phyloP scores from a whole-genome alignment of 2,113 vertebrate species.

The Tupaia tana region DNA sequence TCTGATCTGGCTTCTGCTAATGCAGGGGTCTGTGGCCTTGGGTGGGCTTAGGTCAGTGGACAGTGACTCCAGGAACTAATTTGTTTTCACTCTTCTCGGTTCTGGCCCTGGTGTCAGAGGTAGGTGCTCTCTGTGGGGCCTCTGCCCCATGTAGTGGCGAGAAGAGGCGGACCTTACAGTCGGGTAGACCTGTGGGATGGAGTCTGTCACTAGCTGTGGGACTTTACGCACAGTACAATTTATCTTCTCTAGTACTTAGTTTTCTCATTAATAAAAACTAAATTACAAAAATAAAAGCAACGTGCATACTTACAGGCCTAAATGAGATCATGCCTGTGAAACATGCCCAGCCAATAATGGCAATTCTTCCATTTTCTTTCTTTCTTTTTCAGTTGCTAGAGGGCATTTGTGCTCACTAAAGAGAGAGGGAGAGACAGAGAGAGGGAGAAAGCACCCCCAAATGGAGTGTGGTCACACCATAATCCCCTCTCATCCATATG shows the following conservation, averaged over 20 bases:
- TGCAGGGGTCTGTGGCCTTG: not conserved
- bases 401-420: too few species aligned
- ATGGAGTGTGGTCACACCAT: too few species aligned
- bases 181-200: not conserved
- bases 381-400: not conserved
- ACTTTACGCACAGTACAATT: not conserved
- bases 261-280: not conserved
- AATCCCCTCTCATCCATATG: too few species aligned
- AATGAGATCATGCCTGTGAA: not conserved
- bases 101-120: not conserved
- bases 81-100: not conserved
- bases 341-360: not conserved
- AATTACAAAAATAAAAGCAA: not conserved
- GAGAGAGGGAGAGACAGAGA: too few species aligned
- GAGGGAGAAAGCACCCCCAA: too few species aligned
- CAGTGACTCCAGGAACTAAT: not conserved
- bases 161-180: not conserved
- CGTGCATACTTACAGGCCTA: not conserved
- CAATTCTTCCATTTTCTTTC: not conserved
- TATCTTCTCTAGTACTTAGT: not conserved
- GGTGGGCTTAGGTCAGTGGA: not conserved
- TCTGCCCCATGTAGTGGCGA: not conserved
- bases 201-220: not conserved
- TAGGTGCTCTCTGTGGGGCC: not conserved
- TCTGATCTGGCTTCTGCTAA: not conserved